Percentiles rank a stretch among this genome's conserved stretches.
phyloP scores from a whole-genome alignment of 2,113 vertebrate genomes.

The Cyprinodon tularosa region DNA sequence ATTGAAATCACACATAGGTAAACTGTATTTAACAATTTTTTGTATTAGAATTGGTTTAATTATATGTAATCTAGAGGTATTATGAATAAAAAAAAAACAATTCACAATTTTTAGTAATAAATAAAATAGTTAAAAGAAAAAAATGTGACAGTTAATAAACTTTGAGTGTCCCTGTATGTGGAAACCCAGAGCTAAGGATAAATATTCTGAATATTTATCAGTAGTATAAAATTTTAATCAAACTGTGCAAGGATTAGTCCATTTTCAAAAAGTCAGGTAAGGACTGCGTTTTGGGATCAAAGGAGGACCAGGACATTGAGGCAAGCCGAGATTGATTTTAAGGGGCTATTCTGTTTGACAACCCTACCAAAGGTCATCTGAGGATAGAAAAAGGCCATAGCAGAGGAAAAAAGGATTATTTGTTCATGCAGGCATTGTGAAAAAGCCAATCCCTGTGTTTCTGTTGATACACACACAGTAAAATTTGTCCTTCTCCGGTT shows the following conservation, averaged over 20 bases:
- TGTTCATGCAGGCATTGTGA: conserved; percentile 34
- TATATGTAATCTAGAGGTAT: not conserved
- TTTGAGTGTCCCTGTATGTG: not conserved
- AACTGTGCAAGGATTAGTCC: not conserved
- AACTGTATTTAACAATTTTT: not conserved
- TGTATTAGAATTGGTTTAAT: not conserved
- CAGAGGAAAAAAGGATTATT: conserved; percentile 15
- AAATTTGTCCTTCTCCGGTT: conserved; percentile 20
- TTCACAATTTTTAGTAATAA: not conserved
- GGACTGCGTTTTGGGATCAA: conserved; percentile 37
- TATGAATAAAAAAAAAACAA: not conserved
- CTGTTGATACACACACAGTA: conserved; percentile 6
- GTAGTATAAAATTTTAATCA: not conserved
- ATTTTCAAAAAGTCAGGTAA: conserved; percentile 50
- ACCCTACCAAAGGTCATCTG: conserved; percentile 45
- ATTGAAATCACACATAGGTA: not conserved
- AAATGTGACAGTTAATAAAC: not conserved
- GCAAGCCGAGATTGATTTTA: conserved; percentile 30
- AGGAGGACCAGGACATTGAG: conserved; percentile 17
- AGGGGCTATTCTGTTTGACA: conserved; percentile 29
- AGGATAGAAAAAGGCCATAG: conserved; percentile 58
- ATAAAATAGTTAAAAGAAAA: not conserved
- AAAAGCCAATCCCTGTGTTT: conserved; percentile 17
- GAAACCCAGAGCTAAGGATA: not conserved
- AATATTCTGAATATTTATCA: not conserved